phyloP scores from a whole-genome alignment of 2,888 invertebrate species.

The Nowickia ferox region DNA sequence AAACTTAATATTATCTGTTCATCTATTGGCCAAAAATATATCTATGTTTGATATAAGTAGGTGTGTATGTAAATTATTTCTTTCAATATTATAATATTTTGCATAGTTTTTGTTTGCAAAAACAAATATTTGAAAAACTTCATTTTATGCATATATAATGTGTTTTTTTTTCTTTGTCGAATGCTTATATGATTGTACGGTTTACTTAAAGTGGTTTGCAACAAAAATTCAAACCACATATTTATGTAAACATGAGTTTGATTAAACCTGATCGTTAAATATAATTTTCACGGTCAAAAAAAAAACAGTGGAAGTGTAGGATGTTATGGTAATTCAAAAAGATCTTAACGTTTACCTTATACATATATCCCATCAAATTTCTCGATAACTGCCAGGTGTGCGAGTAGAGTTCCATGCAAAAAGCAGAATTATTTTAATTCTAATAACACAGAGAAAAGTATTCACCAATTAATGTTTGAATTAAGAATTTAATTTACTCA shows the following conservation, averaged over 20 bases:
- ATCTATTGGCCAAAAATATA: background rate
- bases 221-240: background rate
- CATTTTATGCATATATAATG: conserved; percentile 15
- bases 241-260: background rate
- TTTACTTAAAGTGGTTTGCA: background rate
- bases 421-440: no score
- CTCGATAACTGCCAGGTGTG: no score
- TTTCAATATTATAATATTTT: conserved; percentile 12
- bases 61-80: background rate
- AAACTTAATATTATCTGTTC: background rate
- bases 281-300: background rate
- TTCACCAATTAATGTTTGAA: no score
- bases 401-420: no score
- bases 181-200: background rate
- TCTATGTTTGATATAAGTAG: background rate
- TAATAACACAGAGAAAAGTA: no score
- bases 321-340: background rate
- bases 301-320: background rate
- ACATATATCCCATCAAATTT: no score
- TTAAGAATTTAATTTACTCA: no score
- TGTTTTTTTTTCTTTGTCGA: conserved; percentile 11
- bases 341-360: background rate
- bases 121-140: background rate
- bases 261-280: background rate
- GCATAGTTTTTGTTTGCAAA: conserved; percentile 27